A percentile compares a stretch with the other conserved stretches of the same genome.
phyloP scores from a whole-genome alignment of 2,888 invertebrate species.

The Thalpophila matura region DNA sequence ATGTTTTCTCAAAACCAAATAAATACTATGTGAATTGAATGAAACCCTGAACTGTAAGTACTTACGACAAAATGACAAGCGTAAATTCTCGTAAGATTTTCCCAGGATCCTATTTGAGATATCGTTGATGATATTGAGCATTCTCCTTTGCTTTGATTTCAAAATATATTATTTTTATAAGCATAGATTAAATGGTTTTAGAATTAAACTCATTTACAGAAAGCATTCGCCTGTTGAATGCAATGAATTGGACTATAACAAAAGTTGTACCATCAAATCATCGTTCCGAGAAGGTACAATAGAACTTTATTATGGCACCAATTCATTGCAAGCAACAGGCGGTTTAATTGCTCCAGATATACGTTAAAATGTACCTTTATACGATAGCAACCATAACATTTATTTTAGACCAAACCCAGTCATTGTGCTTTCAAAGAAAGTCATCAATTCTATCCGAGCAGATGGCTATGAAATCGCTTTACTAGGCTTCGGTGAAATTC shows the following conservation, averaged over 20 bases:
- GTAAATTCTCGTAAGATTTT: neutral
- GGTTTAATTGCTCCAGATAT: neutral
- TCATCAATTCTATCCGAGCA: conserved; percentile 28
- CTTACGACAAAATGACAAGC: neutral
- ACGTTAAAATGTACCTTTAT: neutral
- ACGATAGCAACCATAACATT: neutral
- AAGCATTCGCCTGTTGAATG: neutral
- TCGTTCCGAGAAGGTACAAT: neutral
- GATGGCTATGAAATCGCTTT: conserved; percentile 23
- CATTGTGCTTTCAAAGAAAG: conserved; percentile 11
- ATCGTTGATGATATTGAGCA: no score
- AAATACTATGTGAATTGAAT: conserved; percentile 16
- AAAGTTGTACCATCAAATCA: neutral
- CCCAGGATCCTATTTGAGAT: neutral
- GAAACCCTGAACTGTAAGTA: neutral
- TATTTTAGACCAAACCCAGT: neutral
- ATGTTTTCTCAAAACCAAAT: conserved; percentile 38
- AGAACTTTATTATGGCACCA: neutral
- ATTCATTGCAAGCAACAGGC: neutral
- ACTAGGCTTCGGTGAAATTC: conserved; percentile 27
- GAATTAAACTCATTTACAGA: neutral
- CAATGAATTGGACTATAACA: neutral
- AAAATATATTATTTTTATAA: no score
- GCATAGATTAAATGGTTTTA: no score
- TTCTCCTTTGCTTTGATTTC: neutral